Percentiles rank a stretch among this genome's conserved stretches.
phyloP scores from a whole-genome alignment of 2,113 vertebrate genomes.

The Spea bombifrons region DNA sequence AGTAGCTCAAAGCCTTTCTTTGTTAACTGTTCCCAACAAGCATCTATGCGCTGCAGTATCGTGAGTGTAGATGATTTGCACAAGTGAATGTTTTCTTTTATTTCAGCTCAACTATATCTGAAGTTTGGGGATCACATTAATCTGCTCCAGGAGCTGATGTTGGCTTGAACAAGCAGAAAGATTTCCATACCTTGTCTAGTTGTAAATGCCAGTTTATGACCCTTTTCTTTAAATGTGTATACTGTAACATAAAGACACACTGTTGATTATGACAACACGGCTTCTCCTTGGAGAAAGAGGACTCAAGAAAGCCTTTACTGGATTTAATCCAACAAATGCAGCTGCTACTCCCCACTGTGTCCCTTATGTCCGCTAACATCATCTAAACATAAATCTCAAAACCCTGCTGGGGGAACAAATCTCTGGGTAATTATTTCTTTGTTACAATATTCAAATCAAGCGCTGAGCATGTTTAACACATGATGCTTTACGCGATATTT shows the following conservation, averaged over 20 bases:
- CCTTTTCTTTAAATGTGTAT: background rate
- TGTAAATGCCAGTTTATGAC: background rate
- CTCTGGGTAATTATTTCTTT: background rate
- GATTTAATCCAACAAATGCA: conserved; percentile 11
- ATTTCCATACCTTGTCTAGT: conserved; percentile 9
- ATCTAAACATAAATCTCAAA: conserved; percentile 21
- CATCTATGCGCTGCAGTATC: background rate
- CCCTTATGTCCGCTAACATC: background rate
- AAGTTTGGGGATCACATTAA: background rate
- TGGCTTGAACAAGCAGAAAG: conserved; percentile 3
- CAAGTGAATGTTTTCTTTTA: conserved; percentile 3
- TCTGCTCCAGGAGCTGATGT: conserved; percentile 1
- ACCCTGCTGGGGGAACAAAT: background rate
- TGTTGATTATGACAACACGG: conserved; percentile 15
- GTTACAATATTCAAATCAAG: too few relatives aligned
- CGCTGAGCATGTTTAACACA: too few relatives aligned
- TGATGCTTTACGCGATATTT: too few relatives aligned
- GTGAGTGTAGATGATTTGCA: background rate
- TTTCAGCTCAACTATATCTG: background rate
- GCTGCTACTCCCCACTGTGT: conserved; percentile 10
- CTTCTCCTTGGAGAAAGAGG: conserved; percentile 5
- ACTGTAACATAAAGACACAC: conserved; percentile 4
- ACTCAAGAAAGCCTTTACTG: conserved; percentile 9
- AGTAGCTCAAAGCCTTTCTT: too few relatives aligned
- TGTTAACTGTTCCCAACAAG: too few relatives aligned